Conservation (phyloP, 2,113 vertebrate genomes). For the Ammodytes dubius region DNA sequence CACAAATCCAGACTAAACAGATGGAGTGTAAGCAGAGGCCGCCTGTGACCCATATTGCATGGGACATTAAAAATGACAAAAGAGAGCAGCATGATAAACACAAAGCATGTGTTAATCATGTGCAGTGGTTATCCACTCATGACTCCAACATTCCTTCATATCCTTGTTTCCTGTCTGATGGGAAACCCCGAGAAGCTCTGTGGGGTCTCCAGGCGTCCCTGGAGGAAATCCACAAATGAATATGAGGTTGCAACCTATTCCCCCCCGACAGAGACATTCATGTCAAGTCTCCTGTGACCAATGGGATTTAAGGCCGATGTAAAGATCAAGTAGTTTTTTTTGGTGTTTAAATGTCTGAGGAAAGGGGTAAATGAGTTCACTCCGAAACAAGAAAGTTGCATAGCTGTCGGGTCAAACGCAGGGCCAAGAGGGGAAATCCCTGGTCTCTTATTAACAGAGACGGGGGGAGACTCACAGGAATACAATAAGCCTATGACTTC, state of each 20-base stretch:
- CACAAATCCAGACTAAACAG: conserved; percentile 62
- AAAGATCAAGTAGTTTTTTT: conserved; percentile 50
- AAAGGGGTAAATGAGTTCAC: conserved; percentile 71
- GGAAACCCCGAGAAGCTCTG: conserved; percentile 47
- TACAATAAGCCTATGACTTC: conserved; percentile 53
- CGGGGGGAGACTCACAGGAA: conserved; percentile 47
- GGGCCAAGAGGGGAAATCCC: conserved; percentile 61
- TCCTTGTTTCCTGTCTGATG: conserved; percentile 53
- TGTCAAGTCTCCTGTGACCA: conserved; percentile 74
- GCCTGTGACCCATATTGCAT: conserved; percentile 40
- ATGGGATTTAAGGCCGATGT: conserved; percentile 45
- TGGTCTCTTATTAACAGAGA: conserved; percentile 40
- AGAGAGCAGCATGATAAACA: conserved; percentile 53
- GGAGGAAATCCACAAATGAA: conserved; percentile 62
- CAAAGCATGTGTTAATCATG: conserved; percentile 60
- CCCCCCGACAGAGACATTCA: conserved; percentile 48
- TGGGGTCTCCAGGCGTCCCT: conserved; percentile 35
- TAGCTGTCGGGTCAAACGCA: conserved; percentile 54
- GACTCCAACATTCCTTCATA: conserved; percentile 30
- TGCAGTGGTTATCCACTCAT: conserved; percentile 31
- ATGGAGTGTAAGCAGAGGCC: conserved; percentile 16
- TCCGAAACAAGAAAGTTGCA: conserved; percentile 24
- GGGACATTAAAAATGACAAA: conserved; percentile 54
- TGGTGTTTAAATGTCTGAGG: conserved; percentile 24
- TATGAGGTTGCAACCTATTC: conserved; percentile 45